phyloP scores from a whole-genome alignment of 1,140 invertebrate species.

The Bombus affinis region DNA sequence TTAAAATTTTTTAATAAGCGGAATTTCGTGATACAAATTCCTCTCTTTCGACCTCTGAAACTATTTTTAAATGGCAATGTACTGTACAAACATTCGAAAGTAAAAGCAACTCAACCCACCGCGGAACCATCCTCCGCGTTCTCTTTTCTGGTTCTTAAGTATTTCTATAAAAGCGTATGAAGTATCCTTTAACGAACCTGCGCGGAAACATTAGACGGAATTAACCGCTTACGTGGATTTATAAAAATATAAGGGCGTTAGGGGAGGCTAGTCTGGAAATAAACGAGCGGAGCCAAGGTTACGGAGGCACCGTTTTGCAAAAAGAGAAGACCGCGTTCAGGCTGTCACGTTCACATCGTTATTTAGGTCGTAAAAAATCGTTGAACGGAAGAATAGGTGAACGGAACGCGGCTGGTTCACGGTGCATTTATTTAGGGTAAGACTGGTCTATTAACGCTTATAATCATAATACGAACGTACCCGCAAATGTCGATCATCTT shows the following conservation, averaged over 20 bases:
- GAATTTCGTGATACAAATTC: no score
- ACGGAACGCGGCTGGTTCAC: not conserved
- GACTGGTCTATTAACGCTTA: not conserved
- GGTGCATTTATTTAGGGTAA: slow-evolving; percentile 23
- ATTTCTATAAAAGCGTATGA: slow-evolving; percentile 26
- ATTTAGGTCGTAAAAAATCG: slow-evolving; percentile 41
- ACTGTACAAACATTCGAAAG: not conserved
- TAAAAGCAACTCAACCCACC: not conserved
- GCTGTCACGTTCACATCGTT: not conserved
- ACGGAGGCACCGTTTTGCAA: slow-evolving; percentile 17
- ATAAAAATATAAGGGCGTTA: slow-evolving; percentile 40
- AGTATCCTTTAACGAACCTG: slow-evolving; percentile 35
- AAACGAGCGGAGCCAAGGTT: slow-evolving; percentile 40
- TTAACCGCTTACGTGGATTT: slow-evolving; percentile 40
- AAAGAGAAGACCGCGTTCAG: not conserved
- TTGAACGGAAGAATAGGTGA: slow-evolving; percentile 24
- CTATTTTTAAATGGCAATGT: not conserved
- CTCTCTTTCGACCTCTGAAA: not conserved
- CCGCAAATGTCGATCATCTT: not conserved
- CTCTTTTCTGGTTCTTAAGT: slow-evolving; percentile 22
- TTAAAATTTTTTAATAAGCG: no score
- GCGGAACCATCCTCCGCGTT: not conserved
- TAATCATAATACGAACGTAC: not conserved
- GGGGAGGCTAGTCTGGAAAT: slow-evolving; percentile 37
- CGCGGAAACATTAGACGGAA: slow-evolving; percentile 32